These are phyloP conservation scores for Perizoma flavofasciatum DNA, from an alignment of 2,888 invertebrate genomes.

Conservation along the genomic window DNA sequence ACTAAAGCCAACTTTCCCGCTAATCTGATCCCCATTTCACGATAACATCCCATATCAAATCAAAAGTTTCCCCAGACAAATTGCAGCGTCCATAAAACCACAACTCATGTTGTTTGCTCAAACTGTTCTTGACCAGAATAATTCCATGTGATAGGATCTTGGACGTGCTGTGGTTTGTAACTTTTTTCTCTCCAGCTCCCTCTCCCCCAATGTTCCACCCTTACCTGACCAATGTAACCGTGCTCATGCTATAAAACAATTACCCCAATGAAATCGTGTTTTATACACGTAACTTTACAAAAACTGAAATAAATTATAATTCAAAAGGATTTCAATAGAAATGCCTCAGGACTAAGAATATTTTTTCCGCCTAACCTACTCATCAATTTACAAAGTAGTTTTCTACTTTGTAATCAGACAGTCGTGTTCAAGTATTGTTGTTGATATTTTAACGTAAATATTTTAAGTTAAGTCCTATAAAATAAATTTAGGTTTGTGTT, in stretches of 20 bases:
- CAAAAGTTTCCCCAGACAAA: conserved; percentile 52
- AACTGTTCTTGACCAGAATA: conserved; percentile 78
- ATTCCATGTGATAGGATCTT: conserved; percentile 75
- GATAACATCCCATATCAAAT: conserved; percentile 40
- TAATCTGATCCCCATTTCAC: conserved; percentile 40
- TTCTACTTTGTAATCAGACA: no score
- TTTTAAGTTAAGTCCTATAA: not conserved
- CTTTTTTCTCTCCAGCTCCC: conserved; percentile 68
- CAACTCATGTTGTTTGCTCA: conserved; percentile 61
- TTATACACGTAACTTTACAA: conserved; percentile 47
- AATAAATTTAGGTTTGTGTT: no score
- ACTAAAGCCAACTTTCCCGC: conserved; percentile 39
- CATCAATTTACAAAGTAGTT: conserved; percentile 4
- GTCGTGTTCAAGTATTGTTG: not conserved
- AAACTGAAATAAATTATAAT: conserved; percentile 29
- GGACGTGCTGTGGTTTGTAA: conserved; percentile 70
- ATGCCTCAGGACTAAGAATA: conserved; percentile 1
- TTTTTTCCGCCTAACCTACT: not conserved
- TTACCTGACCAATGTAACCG: conserved; percentile 60
- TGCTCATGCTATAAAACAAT: conserved; percentile 83
- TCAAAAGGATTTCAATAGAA: conserved; percentile 24
- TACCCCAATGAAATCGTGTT: conserved; percentile 72
- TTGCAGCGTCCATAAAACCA: conserved; percentile 55
- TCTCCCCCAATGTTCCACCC: conserved; percentile 35
- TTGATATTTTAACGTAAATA: not conserved